Conservation (phyloP, 1,140 invertebrate genomes). For the Pogonomyrmex barbatus region DNA sequence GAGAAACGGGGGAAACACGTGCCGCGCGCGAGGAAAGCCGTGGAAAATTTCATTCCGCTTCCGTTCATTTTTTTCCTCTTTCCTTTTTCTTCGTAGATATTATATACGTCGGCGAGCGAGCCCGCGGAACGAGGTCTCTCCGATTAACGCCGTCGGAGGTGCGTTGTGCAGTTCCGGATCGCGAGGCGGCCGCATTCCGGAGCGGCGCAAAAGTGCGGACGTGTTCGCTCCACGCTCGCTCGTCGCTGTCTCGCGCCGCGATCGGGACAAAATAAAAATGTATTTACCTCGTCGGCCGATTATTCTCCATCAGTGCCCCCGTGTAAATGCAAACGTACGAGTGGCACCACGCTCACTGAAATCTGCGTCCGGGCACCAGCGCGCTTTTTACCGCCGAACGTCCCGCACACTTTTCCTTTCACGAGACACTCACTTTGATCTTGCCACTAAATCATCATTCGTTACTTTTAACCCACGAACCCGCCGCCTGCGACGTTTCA, state of each 20-base stretch:
- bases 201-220: slow-evolving; percentile 13
- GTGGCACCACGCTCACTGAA: slow-evolving; percentile 28
- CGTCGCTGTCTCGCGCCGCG: neutral
- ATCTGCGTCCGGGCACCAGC: slow-evolving; percentile 4
- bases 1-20: no score
- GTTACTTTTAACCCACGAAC: neutral
- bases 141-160: neutral
- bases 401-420: slow-evolving; percentile 57
- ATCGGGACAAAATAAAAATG: neutral
- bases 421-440: slow-evolving; percentile 58
- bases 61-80: neutral
- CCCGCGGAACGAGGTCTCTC: neutral
- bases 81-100: neutral
- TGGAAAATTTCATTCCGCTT: no score
- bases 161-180: slow-evolving; percentile 13
- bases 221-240: neutral
- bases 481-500: neutral
- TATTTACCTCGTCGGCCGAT: slow-evolving; percentile 52
- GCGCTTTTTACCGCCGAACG: slow-evolving; percentile 38
- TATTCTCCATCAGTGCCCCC: slow-evolving; percentile 45
- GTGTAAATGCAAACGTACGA: neutral
- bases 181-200: slow-evolving; percentile 26
- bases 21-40: no score
- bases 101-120: neutral
- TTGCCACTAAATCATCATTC: slow-evolving; percentile 49